A percentile compares a stretch with the other conserved stretches of the same genome.
These are phyloP conservation scores for Epinephelus moara DNA, from an alignment of 2,113 vertebrate genomes.

Conservation along the genomic window DNA sequence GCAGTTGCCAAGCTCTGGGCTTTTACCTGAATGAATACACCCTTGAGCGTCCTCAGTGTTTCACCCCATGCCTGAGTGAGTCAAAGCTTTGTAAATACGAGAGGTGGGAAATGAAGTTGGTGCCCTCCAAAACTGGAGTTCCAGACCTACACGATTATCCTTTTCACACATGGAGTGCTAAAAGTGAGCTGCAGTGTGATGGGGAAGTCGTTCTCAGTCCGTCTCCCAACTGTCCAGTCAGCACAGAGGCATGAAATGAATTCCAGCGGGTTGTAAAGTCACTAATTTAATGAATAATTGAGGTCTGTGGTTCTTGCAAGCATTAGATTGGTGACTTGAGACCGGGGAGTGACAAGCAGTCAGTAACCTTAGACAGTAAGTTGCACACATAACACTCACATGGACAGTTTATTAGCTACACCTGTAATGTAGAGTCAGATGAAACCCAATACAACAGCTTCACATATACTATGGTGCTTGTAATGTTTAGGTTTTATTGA, in stretches of 20 bases:
- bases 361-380: slow-evolving; percentile 26
- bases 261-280: slow-evolving; percentile 8
- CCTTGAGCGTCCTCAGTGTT: slow-evolving; percentile 27
- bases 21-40: slow-evolving; percentile 50
- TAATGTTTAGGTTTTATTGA: too few species aligned
- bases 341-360: slow-evolving; percentile 1
- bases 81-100: slow-evolving; percentile 20
- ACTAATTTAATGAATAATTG: slow-evolving; percentile 51
- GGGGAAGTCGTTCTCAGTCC: neutral
- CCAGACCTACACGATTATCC: neutral
- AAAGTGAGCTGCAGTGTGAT: neutral
- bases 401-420: neutral
- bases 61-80: neutral
- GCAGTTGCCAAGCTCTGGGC: slow-evolving; percentile 24
- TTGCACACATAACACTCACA: neutral
- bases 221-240: slow-evolving; percentile 14
- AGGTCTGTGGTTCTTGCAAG: slow-evolving; percentile 41
- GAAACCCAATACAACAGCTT: too few species aligned
- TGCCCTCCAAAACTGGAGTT: slow-evolving; percentile 19
- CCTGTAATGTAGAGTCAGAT: neutral
- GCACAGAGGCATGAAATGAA: neutral
- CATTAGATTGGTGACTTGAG: slow-evolving; percentile 38
- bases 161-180: slow-evolving; percentile 34
- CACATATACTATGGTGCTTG: too few species aligned
- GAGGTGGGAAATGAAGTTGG: slow-evolving; percentile 14